Base-by-base conservation (phyloP, 2,797 vertebrate genomes). In the Falco columbarius region DNA sequence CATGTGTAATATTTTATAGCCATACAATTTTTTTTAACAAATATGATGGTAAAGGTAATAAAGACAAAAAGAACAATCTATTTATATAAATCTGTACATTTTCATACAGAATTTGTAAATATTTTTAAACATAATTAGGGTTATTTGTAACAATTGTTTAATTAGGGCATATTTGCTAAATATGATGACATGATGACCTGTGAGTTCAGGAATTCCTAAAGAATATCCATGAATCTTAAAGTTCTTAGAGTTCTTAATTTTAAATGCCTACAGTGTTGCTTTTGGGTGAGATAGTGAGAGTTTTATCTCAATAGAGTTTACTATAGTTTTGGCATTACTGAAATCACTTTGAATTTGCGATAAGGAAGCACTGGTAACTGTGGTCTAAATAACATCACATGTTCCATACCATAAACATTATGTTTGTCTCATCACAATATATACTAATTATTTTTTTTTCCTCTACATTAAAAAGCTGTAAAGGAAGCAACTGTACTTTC, bases 161-260 rank as follows among this genome's bases (percentile, higher is more conserved):
- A 44, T 63, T 19, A 65, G 63, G 15, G 11, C 9, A 47, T 68
- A 58, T 47, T 40, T 72, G 7, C 29, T 76, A 62, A 83, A 61
- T 18, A 40, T 0, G 0, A 46, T 62, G 42, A 67, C 26, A 40
- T 0, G 0, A 46, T 62, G 42, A 67, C 26, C 32, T 36, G 14
- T 23, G 36, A 38, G 15, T 76, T 77, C 30, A 54, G 12, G 19
- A 73, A 68, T 49, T 63, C 55, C 67, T 58, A 49, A 30, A 63
- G 8, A 49, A 77, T 26, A 73, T n/a, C 30, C 8, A 34, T 21
- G 9, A 81, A 68, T 38, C 15, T 61, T 59, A 10, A 59, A 68
- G 21, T 52, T 71, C 23, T 54, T 36, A 47, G 22, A 54, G 14
- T 7, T 49, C 55, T 38, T 59, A 58, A 73, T 54, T 86, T 86